Evolutionary conservation across 2,113 vertebrate species (phyloP).

Genomic region (Plectropomus leopardus): DNA sequence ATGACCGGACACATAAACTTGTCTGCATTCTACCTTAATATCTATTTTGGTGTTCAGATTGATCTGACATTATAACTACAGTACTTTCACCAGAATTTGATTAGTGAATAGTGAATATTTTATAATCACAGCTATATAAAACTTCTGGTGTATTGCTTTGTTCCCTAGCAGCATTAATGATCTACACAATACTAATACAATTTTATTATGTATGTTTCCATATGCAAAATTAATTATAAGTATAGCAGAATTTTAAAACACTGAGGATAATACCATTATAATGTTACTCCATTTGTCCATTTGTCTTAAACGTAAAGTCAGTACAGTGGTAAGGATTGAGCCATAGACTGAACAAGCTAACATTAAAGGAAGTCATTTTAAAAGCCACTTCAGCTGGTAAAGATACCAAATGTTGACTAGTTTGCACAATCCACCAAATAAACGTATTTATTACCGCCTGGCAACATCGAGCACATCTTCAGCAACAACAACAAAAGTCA

Average conservation of each 20-base stretch:
- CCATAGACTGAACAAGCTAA: background rate
- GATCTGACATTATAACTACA: background rate
- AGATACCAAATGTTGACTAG: slow-evolving; percentile 5
- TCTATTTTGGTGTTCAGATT: background rate
- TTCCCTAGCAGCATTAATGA: background rate
- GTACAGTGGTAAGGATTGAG: background rate
- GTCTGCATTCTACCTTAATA: background rate
- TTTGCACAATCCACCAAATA: slow-evolving; percentile 40
- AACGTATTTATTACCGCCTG: slow-evolving; percentile 37
- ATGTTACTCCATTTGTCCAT: too few species aligned
- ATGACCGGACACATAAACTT: background rate
- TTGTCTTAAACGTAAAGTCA: too few species aligned
- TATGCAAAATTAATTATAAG: too few species aligned
- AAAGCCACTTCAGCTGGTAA: slow-evolving; percentile 33
- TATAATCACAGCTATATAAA: background rate
- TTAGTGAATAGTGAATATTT: too few species aligned
- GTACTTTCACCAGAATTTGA: background rate
- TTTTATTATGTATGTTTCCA: too few species aligned
- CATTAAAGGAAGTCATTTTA: slow-evolving; percentile 16
- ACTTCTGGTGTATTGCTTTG: background rate
- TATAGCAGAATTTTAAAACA: background rate
- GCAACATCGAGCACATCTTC: slow-evolving; percentile 19
- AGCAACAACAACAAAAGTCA: slow-evolving; percentile 34
- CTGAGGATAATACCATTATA: background rate
- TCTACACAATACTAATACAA: too few species aligned